Percentiles rank a stretch among this genome's conserved stretches.
These are phyloP conservation scores for Tyrannus savana DNA, from an alignment of 2,113 vertebrate species.

Conservation along the genomic window DNA sequence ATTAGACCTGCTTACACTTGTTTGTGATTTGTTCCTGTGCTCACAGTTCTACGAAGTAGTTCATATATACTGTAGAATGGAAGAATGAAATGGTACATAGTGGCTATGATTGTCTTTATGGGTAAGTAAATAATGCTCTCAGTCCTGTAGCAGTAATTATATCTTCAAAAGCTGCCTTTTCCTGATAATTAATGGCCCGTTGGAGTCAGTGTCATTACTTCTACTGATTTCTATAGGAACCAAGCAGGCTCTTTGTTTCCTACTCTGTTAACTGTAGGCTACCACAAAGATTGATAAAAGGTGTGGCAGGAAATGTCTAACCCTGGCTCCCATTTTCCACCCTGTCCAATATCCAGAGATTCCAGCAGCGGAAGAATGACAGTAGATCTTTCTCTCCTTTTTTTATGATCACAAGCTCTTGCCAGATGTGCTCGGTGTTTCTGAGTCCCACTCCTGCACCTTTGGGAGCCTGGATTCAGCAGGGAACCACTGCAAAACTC, in stretches of 20 bases:
- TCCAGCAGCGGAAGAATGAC: not conserved
- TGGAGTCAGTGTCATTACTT: not conserved
- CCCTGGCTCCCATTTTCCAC: not conserved
- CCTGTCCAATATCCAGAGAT: not conserved
- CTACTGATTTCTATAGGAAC: not conserved
- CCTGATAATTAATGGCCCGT: not conserved
- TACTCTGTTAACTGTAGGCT: not conserved
- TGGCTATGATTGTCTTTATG: constrained; percentile 37
- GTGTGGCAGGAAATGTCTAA: not conserved
- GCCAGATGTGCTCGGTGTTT: not conserved
- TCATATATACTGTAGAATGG: not conserved
- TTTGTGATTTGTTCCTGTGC: constrained; percentile 11
- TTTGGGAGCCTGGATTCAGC: not conserved
- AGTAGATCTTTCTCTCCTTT: not conserved
- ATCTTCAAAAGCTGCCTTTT: constrained; percentile 20
- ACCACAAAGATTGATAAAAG: not conserved
- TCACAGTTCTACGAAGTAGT: not conserved
- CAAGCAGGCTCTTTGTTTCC: not conserved
- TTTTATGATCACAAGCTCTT: not conserved
- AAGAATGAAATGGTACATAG: not conserved
- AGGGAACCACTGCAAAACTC: not conserved
- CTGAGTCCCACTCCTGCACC: not conserved
- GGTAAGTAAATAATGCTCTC: constrained; percentile 62
- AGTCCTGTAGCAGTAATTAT: constrained; percentile 46
- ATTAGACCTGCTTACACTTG: not conserved